Conservation (phyloP, 1,140 invertebrate species). For the Conus ventricosus region DNA sequence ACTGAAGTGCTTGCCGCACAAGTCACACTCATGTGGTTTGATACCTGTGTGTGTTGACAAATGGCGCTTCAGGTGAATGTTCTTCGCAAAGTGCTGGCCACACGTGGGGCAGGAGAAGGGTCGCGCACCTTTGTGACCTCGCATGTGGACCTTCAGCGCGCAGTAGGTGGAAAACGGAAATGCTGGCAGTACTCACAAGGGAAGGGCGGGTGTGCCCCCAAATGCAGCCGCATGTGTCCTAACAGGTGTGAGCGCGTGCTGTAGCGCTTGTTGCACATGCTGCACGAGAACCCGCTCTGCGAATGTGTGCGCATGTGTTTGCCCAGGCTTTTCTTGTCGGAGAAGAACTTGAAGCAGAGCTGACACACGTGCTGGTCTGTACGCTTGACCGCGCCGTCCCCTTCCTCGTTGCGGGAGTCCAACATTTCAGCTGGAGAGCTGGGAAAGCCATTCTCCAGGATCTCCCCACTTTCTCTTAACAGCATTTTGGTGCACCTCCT, state of each 20-base stretch:
- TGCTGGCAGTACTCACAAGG: conserved; percentile 88
- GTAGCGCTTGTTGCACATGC: conserved; percentile 51
- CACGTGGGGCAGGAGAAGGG: conserved; percentile 79
- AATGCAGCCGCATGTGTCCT: conserved; percentile 81
- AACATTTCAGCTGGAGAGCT: conserved; percentile 5
- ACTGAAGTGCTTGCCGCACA: conserved; percentile 62
- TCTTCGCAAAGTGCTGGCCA: conserved; percentile 61
- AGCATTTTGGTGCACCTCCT: conserved; percentile 29
- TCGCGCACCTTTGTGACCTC: conserved; percentile 89
- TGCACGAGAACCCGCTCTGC: conserved; percentile 51
- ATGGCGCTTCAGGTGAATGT: conserved; percentile 64
- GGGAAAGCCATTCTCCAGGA: conserved; percentile 30
- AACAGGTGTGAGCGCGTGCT: conserved; percentile 79
- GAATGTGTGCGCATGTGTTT: conserved; percentile 48
- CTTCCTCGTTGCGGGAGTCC: not conserved
- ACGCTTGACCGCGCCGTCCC: not conserved
- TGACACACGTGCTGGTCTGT: conserved; percentile 46
- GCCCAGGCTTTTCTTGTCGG: conserved; percentile 41
- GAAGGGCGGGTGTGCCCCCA: conserved; percentile 46
- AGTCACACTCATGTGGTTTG: conserved; percentile 58
- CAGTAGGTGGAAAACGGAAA: conserved; percentile 91
- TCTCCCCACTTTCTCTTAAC: conserved; percentile 21
- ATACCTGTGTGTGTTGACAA: conserved; percentile 62
- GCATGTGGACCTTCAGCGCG: conserved; percentile 85
- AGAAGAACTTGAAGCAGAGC: conserved; percentile 53